Base-by-base conservation (phyloP, 92 coral and sea anemone genomes). In the Virgularia gustaviana region DNA sequence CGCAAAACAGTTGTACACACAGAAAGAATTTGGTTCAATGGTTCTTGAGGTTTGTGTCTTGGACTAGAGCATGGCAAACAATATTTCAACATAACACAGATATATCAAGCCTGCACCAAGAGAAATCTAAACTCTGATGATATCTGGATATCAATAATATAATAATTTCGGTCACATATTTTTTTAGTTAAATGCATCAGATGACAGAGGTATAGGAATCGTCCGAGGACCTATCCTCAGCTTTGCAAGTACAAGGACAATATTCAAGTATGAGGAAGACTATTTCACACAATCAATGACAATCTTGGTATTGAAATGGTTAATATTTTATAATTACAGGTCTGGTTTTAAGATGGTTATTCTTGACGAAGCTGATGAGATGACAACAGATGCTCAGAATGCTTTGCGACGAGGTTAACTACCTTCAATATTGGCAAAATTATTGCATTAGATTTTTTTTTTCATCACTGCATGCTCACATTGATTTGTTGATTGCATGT, bases 371-470 rank as follows among this genome's bases (percentile, higher is more conserved):
- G 95, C 98, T 41, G 98, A 92, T 84, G 98, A 95, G 36, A 92
- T 92, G 98, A 92, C 98, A 5, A 91, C 90, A 59, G 98, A 92
- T 86, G 98, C 98, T 22, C 98, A 92, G 66, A 92, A 92, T 89
- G 98, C 98, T 24, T 73, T 92, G 10, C 76, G 98, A 57, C 84
- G 98, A 89, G 98, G 98, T 92, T 39, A 23, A 41, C 58, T 8
- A 43, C 51, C 13, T 24, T 31, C 24, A 33, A 23, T 57, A n/a
- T 0, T 18, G 63, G 33, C 65, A 57, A 6, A 25, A 38, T 9
- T 8, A 9, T 25, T 7, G 6, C 6, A 6, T 16, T 25, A 18
- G 25, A n/a, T 42, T 59, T 11, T 11, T 10, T n/a, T 20, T 6
- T 18, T 3, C 41, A 65, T 29, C 3, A 6, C 6, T n/a, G 25